phyloP scores from a whole-genome alignment of 1,140 invertebrate genomes.

The Solenopsis fugax region DNA sequence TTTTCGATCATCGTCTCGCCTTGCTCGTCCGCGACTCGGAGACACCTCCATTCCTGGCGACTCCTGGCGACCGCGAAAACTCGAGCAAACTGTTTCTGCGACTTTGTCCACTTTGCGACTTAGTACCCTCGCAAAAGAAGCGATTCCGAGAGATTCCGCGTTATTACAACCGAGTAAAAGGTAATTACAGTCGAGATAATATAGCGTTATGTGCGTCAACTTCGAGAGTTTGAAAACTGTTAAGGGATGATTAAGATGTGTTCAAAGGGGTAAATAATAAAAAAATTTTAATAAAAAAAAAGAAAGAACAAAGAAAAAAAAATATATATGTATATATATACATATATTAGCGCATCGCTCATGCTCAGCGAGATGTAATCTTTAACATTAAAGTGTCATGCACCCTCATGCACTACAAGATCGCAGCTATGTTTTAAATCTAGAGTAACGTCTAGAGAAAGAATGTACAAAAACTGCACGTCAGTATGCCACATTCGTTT shows the following conservation, averaged over 20 bases:
- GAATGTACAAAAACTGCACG: conserved; percentile 66
- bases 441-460: conserved; percentile 49
- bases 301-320: conserved; percentile 74
- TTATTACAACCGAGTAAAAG: conserved; percentile 57
- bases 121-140: conserved; percentile 31
- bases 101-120: conserved; percentile 45
- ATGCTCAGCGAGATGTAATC: conserved; percentile 80
- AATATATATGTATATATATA: conserved; percentile 77
- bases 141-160: conserved; percentile 47
- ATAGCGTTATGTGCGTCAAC: conserved; percentile 68
- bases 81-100: conserved; percentile 60
- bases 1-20: neutral
- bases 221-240: conserved; percentile 70
- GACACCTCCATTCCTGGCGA: no score
- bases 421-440: conserved; percentile 76
- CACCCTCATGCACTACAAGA: conserved; percentile 83
- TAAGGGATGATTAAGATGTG: conserved; percentile 64
- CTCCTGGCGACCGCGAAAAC: conserved; percentile 4
- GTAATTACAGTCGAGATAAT: conserved; percentile 52
- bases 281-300: conserved; percentile 69
- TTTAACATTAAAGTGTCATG: conserved; percentile 78
- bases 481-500: conserved; percentile 23
- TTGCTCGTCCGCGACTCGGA: neutral
- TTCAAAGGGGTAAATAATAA: conserved; percentile 53
- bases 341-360: conserved; percentile 84